These are phyloP conservation scores for Anguilla japonica DNA, from an alignment of 2,113 vertebrate genomes.

Conservation along the genomic window DNA sequence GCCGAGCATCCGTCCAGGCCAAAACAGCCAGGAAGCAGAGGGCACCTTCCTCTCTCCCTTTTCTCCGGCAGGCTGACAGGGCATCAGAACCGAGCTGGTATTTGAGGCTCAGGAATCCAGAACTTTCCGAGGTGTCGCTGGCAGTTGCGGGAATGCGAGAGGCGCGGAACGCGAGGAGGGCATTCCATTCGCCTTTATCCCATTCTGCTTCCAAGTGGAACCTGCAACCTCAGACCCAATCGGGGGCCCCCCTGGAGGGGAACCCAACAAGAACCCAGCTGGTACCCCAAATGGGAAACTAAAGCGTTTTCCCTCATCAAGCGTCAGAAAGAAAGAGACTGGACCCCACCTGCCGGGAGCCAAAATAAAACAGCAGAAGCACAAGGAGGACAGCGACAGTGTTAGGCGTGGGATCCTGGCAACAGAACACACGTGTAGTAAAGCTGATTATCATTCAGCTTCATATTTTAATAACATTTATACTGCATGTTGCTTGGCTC, in stretches of 20 bases:
- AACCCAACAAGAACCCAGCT: not conserved
- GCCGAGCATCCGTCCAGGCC: not conserved
- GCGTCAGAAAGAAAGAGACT: not conserved
- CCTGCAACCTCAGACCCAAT: not conserved
- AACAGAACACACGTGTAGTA: not conserved
- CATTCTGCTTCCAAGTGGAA: not conserved
- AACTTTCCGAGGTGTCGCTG: conserved; percentile 23
- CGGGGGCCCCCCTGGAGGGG: not conserved
- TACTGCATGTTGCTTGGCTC: conserved; percentile 21
- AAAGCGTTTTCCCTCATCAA: not conserved
- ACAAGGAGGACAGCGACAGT: not conserved
- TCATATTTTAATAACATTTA: conserved; percentile 14
- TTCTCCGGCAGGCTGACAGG: not conserved
- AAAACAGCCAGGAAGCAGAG: not conserved
- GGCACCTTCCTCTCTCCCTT: not conserved
- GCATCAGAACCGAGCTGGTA: conserved; percentile 19
- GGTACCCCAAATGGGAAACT: conserved; percentile 10
- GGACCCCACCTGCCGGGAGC: not conserved
- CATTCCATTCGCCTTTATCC: not conserved
- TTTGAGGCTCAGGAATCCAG: conserved; percentile 32
- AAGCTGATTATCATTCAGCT: not conserved
- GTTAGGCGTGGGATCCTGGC: not conserved
- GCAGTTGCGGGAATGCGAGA: not conserved
- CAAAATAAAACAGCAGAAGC: not conserved
- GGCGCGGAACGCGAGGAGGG: not conserved